Base-by-base conservation (phyloP, 1,140 invertebrate genomes). In the Belonocnema kinseyi region DNA sequence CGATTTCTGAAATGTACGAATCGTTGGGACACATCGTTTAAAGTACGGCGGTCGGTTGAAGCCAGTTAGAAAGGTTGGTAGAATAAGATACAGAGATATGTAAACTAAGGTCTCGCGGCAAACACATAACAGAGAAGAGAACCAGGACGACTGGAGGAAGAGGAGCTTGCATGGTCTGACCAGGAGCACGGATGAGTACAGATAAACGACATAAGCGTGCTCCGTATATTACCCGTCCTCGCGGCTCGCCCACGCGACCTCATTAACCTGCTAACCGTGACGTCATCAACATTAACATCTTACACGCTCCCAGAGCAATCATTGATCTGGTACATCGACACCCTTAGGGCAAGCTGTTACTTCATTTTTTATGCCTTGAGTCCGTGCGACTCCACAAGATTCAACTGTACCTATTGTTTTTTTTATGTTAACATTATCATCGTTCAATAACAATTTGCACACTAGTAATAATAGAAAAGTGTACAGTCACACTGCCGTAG, bases 201-300 rank as follows among this genome's bases (percentile, higher is more conserved):
- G 26, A 26, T 66, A 66, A 66, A 8, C 40, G 7, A 46, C 40
- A 46, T 46, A 46, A 46, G 40, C 40, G 40, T 46, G 40, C 40
- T 46, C 40, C 40, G 40, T 46, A 46, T 46, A 46, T 46, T 46
- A 46, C 40, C n/a, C 14, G 83, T 79, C 77, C 77, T 72, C 72
- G 80, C 82, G 79, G 77, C 77, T 72, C 72, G 80, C 82, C 84
- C 82, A 82, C 84, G 74, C 80, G 73, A 82, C 78, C 82, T 85
- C 85, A 83, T 85, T 85, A 85, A 85, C 84, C 81, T 70, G 80
- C 82, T 79, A 82, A 80, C 80, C 75, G 74, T 85, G 84, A 85
- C 77, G 77, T 83, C 80, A 85, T 21, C 53, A 21, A 78, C 77
- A 78, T 80, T 85, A 85, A 85, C 82, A 76, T 76, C 72, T 83